Evolutionary conservation across 2,113 vertebrate genomes (phyloP), one percentile per base, ranked within the genome.

Genomic region (Orthochromis malagaraziensis): DNA sequence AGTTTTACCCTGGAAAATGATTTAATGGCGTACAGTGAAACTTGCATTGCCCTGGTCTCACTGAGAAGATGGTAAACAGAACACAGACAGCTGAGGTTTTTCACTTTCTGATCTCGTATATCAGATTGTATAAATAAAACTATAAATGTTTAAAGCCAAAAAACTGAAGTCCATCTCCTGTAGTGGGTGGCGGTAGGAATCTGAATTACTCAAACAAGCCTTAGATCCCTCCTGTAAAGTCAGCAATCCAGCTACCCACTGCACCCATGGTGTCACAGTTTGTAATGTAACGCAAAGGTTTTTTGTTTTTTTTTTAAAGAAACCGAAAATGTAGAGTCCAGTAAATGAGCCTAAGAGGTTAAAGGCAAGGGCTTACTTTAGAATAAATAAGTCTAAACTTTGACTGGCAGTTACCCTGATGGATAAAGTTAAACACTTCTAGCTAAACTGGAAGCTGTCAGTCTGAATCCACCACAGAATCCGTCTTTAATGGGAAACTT

Each of bases 341-440:
- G 8, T 31, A 19, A 63, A 63, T 63, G 29, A 63, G 55, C 1
- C 7, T 58, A 29, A 2, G 14, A 31, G 29, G 29, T 63, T 3
- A 4, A 63, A 33, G 29, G 14, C 0, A 9, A 1, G 1, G 3
- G 2, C 8, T 33, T 19, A 17, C 9, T 33, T 60, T 33, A 19
- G 2, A 60, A n/a, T 19, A 4, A 33, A 19, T n/a, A 7, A n/a
- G 9, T 65, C 17, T n/a, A n/a, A 65, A n/a, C 60, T 35, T 19
- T n/a, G 17, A 60, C 16, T 19, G 29, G 58, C 26, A 31, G 7
- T 16, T 31, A 60, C 57, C 1, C 58, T 63, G 60, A 12, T 63
- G 16, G 16, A 63, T 65, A 1, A 35, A 35, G 17, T 65, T n/a
- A 33, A 65, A 11, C 17, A 5, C 31, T 8, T 13, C 63, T 21